phyloP scores from a whole-genome alignment of 2,113 vertebrate species.

The Myrmophylax atrothorax region DNA sequence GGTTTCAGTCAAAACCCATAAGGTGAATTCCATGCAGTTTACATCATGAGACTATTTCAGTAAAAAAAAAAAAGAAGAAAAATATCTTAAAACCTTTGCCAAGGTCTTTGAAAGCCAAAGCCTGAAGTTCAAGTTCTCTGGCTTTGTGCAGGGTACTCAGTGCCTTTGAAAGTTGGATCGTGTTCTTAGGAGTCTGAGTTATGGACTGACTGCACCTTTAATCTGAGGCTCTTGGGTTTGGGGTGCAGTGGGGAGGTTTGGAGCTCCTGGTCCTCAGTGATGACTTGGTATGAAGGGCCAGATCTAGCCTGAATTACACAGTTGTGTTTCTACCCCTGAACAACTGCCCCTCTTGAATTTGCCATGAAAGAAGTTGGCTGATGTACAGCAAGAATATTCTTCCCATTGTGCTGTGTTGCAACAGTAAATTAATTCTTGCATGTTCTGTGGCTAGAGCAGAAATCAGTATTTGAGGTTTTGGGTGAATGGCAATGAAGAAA shows the following conservation, averaged over 20 bases:
- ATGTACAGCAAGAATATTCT: background rate
- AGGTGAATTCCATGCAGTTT: background rate
- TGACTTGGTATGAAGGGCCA: background rate
- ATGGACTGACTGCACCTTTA: background rate
- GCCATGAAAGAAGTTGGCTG: background rate
- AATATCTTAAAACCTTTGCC: background rate
- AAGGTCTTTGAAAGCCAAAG: background rate
- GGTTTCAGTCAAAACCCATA: background rate
- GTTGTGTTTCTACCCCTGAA: background rate
- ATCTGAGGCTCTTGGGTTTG: background rate
- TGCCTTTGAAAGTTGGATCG: background rate
- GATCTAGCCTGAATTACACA: background rate
- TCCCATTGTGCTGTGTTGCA: background rate
- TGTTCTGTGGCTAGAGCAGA: background rate
- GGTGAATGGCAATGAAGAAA: background rate
- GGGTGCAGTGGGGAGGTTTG: background rate
- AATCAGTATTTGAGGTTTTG: background rate
- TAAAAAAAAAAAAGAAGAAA: background rate
- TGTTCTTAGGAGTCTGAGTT: background rate
- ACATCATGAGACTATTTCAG: background rate
- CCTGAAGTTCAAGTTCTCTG: background rate
- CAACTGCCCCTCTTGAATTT: background rate
- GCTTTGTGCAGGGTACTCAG: background rate
- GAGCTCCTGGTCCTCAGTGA: background rate
- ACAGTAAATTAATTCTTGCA: background rate